Percentiles rank a stretch among this genome's conserved stretches.
Evolutionary conservation across 2,797 vertebrate species (phyloP).

Genomic region (Siniperca scherzeri): DNA sequence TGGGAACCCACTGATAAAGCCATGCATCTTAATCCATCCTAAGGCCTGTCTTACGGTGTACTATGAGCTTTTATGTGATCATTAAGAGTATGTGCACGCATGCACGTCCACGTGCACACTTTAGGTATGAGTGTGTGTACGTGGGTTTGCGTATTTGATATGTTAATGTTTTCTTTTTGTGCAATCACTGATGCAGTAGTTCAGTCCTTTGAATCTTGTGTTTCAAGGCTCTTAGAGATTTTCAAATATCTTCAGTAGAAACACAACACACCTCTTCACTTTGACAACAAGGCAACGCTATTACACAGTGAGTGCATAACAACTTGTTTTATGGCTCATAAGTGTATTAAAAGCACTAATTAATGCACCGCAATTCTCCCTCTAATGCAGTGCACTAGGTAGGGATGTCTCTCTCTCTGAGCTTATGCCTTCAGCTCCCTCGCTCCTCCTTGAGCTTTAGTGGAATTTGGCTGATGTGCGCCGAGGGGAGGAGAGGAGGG

Average conservation of each 20-base stretch:
- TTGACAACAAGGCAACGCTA: constrained; percentile 51
- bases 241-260: constrained; percentile 47
- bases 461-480: constrained; percentile 83
- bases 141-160: constrained; percentile 73
- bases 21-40: constrained; percentile 85
- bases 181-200: constrained; percentile 46
- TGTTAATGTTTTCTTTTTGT: constrained; percentile 74
- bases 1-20: constrained; percentile 87
- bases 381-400: constrained; percentile 66
- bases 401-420: constrained; percentile 36
- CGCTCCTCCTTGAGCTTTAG: constrained; percentile 80
- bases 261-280: constrained; percentile 48
- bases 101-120: constrained; percentile 42
- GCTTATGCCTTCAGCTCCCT: constrained; percentile 68
- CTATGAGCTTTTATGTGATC: constrained; percentile 80
- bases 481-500: constrained; percentile 71
- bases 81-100: constrained; percentile 72
- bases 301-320: constrained; percentile 56
- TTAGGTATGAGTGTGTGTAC: constrained; percentile 52
- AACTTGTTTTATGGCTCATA: constrained; percentile 70
- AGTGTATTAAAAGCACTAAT: constrained; percentile 80
- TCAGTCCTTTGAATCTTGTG: constrained; percentile 57
- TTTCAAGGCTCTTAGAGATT: constrained; percentile 65
- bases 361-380: constrained; percentile 65
- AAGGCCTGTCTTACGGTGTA: constrained; percentile 80